phyloP scores from a whole-genome alignment of 2,113 vertebrate genomes.

The Osmerus mordax region DNA sequence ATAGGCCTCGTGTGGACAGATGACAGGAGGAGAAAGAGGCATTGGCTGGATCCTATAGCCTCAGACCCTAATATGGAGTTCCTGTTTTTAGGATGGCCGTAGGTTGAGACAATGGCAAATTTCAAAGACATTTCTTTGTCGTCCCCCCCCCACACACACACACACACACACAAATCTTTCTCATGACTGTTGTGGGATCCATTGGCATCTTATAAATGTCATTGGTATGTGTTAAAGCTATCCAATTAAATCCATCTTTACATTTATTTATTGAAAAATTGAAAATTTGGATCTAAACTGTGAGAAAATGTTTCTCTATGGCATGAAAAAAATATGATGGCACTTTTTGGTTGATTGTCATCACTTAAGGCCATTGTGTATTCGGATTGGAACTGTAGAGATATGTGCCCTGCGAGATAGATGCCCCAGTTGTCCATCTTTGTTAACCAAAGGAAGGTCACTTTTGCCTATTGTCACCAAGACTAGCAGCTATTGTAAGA shows the following conservation, averaged over 20 bases:
- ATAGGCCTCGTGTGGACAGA: neutral
- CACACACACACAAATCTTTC: too few species aligned
- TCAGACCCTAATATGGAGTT: neutral
- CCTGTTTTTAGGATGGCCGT: neutral
- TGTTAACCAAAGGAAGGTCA: neutral
- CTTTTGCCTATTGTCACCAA: neutral
- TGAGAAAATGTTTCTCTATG: too few species aligned
- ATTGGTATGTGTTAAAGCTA: too few species aligned
- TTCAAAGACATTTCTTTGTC: neutral
- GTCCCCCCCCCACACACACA: neutral
- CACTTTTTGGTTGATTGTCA: too few species aligned
- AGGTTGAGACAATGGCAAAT: constrained; percentile 5
- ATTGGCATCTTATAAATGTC: too few species aligned
- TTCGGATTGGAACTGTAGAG: too few species aligned
- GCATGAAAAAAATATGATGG: too few species aligned
- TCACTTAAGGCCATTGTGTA: too few species aligned
- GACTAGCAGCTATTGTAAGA: neutral
- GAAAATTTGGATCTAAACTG: too few species aligned
- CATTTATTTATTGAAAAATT: too few species aligned
- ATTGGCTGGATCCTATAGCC: neutral
- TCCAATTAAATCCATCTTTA: too few species aligned
- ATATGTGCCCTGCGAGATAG: neutral
- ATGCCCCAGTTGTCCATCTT: neutral
- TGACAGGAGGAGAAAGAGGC: neutral
- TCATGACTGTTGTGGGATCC: too few species aligned